Conservation (phyloP, 2,113 vertebrate species). For the Benitochromis conjunctus region DNA sequence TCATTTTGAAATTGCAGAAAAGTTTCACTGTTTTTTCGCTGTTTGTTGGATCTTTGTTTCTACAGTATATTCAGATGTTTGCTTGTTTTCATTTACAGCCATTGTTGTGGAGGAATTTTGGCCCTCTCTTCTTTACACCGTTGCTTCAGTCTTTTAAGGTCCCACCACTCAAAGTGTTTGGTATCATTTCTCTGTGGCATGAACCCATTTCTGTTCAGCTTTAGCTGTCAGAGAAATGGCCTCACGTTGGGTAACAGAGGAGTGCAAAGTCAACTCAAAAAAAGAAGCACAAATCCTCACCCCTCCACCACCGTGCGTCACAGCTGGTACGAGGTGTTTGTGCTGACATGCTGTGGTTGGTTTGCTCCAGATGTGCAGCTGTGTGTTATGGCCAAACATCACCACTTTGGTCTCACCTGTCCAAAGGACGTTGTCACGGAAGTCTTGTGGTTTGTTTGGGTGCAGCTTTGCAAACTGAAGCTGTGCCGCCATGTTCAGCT, state of each 20-base stretch:
- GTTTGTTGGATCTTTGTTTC: neutral
- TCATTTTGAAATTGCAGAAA: neutral
- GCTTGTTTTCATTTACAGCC: neutral
- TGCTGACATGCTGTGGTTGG: neutral
- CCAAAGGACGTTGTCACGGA: neutral
- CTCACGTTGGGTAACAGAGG: neutral
- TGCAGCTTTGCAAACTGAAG: neutral
- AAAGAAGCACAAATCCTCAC: neutral
- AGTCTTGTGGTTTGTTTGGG: neutral
- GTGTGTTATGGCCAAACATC: neutral
- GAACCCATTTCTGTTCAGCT: neutral
- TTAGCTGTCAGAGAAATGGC: neutral
- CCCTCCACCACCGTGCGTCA: neutral
- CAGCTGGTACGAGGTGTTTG: neutral
- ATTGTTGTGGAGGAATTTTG: neutral
- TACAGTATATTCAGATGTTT: neutral
- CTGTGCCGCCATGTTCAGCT: neutral
- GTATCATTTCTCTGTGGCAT: neutral
- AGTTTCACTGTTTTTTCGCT: neutral
- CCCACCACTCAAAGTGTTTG: neutral
- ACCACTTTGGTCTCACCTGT: neutral
- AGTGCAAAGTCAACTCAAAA: neutral
- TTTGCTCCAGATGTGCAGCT: neutral
- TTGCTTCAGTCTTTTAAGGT: neutral
- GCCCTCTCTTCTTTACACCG: neutral